phyloP scores from a whole-genome alignment of 2,113 vertebrate genomes.

The Caretta caretta region DNA sequence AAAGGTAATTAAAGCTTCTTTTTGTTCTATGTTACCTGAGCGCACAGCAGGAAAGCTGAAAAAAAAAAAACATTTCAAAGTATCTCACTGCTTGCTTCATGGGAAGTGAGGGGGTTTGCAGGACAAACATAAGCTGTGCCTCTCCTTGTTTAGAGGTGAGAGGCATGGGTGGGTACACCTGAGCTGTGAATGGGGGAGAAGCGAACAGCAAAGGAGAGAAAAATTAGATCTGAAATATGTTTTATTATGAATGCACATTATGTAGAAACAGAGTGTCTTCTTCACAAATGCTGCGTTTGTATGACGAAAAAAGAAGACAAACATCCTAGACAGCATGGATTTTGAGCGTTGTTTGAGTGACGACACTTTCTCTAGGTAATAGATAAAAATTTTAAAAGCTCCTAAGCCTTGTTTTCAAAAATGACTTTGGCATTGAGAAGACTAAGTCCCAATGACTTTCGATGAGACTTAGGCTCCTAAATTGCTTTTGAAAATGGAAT shows the following conservation, averaged over 20 bases:
- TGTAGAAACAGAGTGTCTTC: not conserved
- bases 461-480: not conserved
- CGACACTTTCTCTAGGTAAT: not conserved
- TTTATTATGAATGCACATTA: conserved; percentile 14
- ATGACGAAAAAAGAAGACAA: not conserved
- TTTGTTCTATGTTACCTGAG: conserved; percentile 40
- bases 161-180: conserved; percentile 40
- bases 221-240: not conserved
- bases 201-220: not conserved
- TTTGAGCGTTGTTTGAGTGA: not conserved
- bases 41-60: conserved; percentile 46
- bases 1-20: conserved; percentile 34
- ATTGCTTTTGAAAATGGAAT: not conserved
- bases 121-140: conserved; percentile 13
- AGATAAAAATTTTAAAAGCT: not conserved
- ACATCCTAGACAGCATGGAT: not conserved
- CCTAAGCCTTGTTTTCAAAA: not conserved
- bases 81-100: not conserved
- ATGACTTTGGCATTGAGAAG: not conserved
- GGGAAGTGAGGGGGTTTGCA: not conserved
- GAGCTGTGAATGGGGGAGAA: conserved; percentile 5
- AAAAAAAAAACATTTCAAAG: conserved; percentile 51
- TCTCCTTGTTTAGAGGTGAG: conserved; percentile 35
- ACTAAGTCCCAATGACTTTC: not conserved
- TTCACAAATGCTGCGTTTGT: not conserved